Conservation (phyloP, 2,113 vertebrate genomes). For the Rutilus rutilus region DNA sequence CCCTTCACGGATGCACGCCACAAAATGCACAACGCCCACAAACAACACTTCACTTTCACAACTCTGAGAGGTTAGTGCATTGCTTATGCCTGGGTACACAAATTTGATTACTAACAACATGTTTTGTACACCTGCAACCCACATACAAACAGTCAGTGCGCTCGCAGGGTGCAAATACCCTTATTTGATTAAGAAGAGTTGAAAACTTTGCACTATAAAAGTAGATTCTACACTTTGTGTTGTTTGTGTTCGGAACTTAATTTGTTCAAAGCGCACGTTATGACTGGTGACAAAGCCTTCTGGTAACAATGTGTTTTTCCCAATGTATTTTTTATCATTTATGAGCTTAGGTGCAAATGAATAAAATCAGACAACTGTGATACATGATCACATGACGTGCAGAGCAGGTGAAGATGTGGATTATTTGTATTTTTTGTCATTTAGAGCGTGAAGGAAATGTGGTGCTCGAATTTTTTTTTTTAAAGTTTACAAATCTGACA, state of each 20-base stretch:
- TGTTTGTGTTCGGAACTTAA: slow-evolving; percentile 30
- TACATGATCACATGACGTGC: slow-evolving; percentile 13
- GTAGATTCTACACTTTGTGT: slow-evolving; percentile 31
- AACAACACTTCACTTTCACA: slow-evolving; percentile 95
- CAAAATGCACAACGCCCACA: slow-evolving; percentile 91
- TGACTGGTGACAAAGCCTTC: slow-evolving; percentile 47
- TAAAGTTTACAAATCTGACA: background rate
- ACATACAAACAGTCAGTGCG: slow-evolving; percentile 14
- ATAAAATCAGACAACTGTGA: slow-evolving; percentile 18
- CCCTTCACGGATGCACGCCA: slow-evolving; percentile 86
- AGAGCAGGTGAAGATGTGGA: slow-evolving; percentile 8
- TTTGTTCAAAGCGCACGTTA: slow-evolving; percentile 32
- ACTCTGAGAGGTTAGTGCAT: slow-evolving; percentile 94
- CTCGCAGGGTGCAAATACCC: slow-evolving; percentile 22
- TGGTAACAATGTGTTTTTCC: slow-evolving; percentile 42
- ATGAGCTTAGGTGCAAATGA: slow-evolving; percentile 50
- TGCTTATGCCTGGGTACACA: slow-evolving; percentile 90
- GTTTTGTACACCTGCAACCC: slow-evolving; percentile 59
- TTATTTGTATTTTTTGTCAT: background rate
- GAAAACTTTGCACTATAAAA: slow-evolving; percentile 38
- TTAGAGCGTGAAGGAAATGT: background rate
- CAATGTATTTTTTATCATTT: slow-evolving; percentile 45
- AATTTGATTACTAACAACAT: slow-evolving; percentile 92
- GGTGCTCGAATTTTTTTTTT: too few species aligned
- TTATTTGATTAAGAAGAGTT: slow-evolving; percentile 38